phyloP scores from a whole-genome alignment of 2,797 vertebrate genomes.

The Sebastes hopkinsi region DNA sequence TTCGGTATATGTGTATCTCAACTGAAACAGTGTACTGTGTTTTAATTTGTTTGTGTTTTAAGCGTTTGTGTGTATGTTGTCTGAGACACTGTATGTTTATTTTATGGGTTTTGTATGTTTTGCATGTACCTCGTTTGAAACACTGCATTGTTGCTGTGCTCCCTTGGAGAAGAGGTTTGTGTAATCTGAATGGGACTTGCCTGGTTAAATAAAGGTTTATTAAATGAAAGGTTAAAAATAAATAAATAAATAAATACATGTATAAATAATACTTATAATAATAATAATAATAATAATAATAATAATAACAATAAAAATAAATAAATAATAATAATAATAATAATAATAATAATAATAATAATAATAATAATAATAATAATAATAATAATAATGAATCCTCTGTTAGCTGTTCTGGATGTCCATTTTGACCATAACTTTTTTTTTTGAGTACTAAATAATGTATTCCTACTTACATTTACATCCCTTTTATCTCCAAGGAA shows the following conservation, averaged over 20 bases:
- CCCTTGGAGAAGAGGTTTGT: neutral
- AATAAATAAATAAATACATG: no score
- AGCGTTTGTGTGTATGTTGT: neutral
- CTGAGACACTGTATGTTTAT: neutral
- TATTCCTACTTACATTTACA: neutral
- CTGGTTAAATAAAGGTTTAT: neutral
- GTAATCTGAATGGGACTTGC: neutral
- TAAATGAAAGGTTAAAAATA: neutral
- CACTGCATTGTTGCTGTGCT: neutral
- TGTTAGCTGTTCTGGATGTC: neutral
- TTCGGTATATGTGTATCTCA: no score
- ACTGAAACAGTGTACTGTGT: no score
- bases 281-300: no score
- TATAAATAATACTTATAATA: no score
- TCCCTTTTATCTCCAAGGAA: neutral
- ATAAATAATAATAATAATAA: no score
- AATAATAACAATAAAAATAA: no score
- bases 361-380: no score
- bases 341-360: no score
- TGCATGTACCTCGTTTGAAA: neutral
- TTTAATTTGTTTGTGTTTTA: neutral
- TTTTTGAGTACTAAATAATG: neutral
- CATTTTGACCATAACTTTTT: no score
- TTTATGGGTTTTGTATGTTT: neutral
- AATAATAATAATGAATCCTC: neutral